These are phyloP conservation scores for Kuschelorhynchus macadamiae DNA, from an alignment of 2,888 invertebrate genomes.

Conservation along the genomic window DNA sequence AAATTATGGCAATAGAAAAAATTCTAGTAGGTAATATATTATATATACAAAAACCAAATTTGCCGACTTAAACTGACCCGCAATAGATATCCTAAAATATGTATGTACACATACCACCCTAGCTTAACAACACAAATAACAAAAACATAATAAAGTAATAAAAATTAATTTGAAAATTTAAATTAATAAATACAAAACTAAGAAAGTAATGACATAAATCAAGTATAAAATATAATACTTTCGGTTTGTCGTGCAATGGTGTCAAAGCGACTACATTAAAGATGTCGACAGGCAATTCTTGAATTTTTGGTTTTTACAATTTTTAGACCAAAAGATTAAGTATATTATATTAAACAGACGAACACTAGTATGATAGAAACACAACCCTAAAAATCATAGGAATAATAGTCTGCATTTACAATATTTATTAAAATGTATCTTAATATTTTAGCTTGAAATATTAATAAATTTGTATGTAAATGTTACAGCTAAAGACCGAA, in stretches of 20 bases:
- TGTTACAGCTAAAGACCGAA: no score
- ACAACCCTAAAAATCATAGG: no score
- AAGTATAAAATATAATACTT: conserved; percentile 61
- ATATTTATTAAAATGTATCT: no score
- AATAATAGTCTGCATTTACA: no score
- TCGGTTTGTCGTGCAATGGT: conserved; percentile 62
- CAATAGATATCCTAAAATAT: conserved; percentile 39
- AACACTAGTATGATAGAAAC: no score
- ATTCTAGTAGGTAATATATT: conserved; percentile 8
- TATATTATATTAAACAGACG: no score
- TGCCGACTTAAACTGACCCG: conserved; percentile 11
- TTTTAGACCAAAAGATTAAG: no score
- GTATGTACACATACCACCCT: conserved; percentile 19
- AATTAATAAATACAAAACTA: conserved; percentile 35
- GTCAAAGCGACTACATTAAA: conserved; percentile 29
- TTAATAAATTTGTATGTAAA: no score
- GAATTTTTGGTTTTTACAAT: no score
- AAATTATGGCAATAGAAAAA: neutral
- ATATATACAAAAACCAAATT: neutral
- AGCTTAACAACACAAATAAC: conserved; percentile 64
- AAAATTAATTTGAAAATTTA: conserved; percentile 53
- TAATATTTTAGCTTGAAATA: no score
- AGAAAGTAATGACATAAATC: conserved; percentile 48
- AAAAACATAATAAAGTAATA: conserved; percentile 57
- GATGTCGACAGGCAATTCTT: conserved; percentile 50